Evolutionary conservation across 30 jellyfish, hydroid and myxozoan genomes (phyloP).

Genomic region (Chironex yamaguchii): DNA sequence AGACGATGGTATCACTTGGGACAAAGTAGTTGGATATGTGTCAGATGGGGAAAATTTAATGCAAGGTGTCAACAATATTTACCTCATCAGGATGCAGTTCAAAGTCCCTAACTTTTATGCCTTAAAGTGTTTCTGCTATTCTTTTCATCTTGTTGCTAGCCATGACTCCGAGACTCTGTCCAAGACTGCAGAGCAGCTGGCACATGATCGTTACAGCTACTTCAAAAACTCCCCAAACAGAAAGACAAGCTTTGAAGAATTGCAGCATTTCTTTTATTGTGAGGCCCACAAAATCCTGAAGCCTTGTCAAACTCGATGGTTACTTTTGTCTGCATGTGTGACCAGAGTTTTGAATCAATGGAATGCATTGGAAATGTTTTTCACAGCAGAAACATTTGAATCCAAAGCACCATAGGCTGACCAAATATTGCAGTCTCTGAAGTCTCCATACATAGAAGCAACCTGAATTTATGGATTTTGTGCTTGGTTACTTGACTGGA

Average conservation of each 20-base stretch:
- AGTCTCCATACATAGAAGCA: conserved; percentile 32
- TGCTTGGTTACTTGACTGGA: conserved; percentile 32
- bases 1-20: conserved; percentile 30
- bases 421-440: conserved; percentile 7
- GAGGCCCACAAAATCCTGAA: conserved; percentile 29
- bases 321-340: conserved; percentile 1
- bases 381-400: conserved; percentile 24
- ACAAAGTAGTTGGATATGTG: conserved; percentile 44
- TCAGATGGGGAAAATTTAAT: conserved; percentile 33
- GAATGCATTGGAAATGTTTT: conserved; percentile 49
- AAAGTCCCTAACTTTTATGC: neutral
- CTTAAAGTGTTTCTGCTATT: conserved; percentile 10
- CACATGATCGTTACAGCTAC: conserved; percentile 3
- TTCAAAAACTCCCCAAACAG: conserved; percentile 27
- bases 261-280: neutral
- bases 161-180: conserved; percentile 24
- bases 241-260: conserved; percentile 30
- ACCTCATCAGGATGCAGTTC: neutral
- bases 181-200: conserved; percentile 34
- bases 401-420: conserved; percentile 43
- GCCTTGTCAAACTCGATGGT: conserved; percentile 57
- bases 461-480: conserved; percentile 23
- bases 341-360: conserved; percentile 48
- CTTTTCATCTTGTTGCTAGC: conserved; percentile 10
- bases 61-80: neutral